Conservation (phyloP, 2,888 invertebrate species). For the Cephus nigrinus region DNA sequence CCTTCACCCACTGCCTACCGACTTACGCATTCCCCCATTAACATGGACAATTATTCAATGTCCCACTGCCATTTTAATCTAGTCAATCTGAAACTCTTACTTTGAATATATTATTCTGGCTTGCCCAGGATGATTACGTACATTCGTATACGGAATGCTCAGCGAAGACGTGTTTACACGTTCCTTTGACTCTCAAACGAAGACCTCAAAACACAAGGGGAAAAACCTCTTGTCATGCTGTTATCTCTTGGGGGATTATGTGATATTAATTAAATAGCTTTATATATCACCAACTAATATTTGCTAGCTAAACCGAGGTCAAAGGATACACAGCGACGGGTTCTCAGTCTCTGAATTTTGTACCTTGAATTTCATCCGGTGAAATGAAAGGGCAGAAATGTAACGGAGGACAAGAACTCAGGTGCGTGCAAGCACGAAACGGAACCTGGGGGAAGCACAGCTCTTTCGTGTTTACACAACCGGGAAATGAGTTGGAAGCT, state of each 20-base stretch:
- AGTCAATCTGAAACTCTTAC: neutral
- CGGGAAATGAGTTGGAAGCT: conserved; percentile 23
- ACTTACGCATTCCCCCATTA: neutral
- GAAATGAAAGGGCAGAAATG: neutral
- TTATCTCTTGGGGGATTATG: neutral
- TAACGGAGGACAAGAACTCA: neutral
- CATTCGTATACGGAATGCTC: neutral
- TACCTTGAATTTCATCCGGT: neutral
- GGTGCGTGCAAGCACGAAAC: neutral
- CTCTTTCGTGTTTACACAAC: conserved; percentile 17
- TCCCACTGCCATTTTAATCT: neutral
- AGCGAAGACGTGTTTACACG: neutral
- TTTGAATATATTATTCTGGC: neutral
- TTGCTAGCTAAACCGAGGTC: neutral
- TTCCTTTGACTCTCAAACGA: neutral
- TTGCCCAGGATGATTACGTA: neutral
- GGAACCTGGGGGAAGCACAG: conserved; percentile 17
- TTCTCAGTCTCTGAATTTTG: neutral
- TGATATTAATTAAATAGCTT: neutral
- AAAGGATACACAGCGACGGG: neutral
- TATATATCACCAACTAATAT: neutral
- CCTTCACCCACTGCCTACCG: neutral
- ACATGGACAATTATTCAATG: neutral
- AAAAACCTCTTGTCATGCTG: neutral
- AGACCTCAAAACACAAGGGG: neutral